phyloP scores from a whole-genome alignment of 2,113 vertebrate genomes.

The Aphelocoma coerulescens region DNA sequence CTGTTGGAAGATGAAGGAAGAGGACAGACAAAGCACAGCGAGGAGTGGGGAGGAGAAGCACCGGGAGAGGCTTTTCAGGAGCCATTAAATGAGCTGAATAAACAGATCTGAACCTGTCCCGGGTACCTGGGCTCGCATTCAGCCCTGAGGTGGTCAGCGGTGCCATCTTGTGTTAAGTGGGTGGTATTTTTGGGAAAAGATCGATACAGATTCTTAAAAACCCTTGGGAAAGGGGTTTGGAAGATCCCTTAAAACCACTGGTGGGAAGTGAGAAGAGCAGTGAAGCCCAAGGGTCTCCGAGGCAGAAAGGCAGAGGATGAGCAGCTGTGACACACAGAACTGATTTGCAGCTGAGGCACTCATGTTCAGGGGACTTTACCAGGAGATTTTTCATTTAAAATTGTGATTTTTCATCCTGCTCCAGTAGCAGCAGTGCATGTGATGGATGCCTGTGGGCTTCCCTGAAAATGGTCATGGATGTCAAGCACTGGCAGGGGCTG shows the following conservation, averaged over 20 bases:
- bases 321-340: neutral
- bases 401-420: neutral
- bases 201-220: neutral
- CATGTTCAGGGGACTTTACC: neutral
- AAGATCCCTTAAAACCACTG: neutral
- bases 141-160: neutral
- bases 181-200: neutral
- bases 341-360: neutral
- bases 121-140: neutral
- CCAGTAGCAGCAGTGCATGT: neutral
- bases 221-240: neutral
- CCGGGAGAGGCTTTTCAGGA: neutral
- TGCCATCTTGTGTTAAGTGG: conserved; percentile 40
- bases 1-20: neutral
- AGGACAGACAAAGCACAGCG: neutral
- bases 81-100: neutral
- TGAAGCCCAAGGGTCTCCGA: neutral
- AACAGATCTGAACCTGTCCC: neutral
- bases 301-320: neutral
- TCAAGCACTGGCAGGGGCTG: neutral
- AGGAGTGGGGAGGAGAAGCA: neutral
- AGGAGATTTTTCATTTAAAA: neutral
- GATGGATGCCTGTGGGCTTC: neutral
- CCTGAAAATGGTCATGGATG: neutral
- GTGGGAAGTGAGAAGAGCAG: neutral